Evolutionary conservation across 2,888 invertebrate species (phyloP), one percentile per base, ranked within the genome.

Genomic region (Stramonita haemastoma): DNA sequence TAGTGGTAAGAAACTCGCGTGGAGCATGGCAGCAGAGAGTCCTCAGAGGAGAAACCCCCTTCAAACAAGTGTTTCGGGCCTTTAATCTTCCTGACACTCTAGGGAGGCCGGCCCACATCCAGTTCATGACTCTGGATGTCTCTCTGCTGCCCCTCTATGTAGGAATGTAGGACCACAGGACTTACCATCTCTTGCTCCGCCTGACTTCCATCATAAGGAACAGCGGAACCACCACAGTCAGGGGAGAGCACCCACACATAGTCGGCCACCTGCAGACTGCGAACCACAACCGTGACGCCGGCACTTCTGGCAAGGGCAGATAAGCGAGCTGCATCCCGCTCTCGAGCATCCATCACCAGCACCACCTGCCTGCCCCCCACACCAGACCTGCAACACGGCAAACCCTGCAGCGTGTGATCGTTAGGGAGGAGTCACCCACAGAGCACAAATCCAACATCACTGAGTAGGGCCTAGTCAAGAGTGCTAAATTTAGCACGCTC

Each of bases 161-260:
- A n/a, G n/a, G n/a, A n/a, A n/a, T n/a, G n/a, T n/a, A n/a, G 19
- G 26, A 26, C 70, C 26, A 0, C 26, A 29, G 1, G 22, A 57
- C 89, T 83, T 90, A 93, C 93, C 89, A 90, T 73, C 90, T 93
- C 93, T 84, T 89, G 84, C 0, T 86, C 89, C 34, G 90, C 83
- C 34, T 91, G 90, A 34, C 86, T 91, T 13, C 91, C 91, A 22
- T 90, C 88, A 84, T 92, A 92, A 56, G 79, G 89, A 1, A 86
- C 88, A 81, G 77, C 56, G 26, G 90, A 73, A 34, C 90, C 88
- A 26, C 84, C 70, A 88, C 91, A 86, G 8, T 92, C 91, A 32
- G 93, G 92, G n/a, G 92, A 90, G 32, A 93, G 90, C 29, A 93
- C 91, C 93, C 93, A 93, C 11, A 93, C 85, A 84, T 93, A 93